A percentile compares a stretch with the other conserved stretches of the same genome.
phyloP scores from a whole-genome alignment of 2,113 vertebrate species.

The Abramis brama region DNA sequence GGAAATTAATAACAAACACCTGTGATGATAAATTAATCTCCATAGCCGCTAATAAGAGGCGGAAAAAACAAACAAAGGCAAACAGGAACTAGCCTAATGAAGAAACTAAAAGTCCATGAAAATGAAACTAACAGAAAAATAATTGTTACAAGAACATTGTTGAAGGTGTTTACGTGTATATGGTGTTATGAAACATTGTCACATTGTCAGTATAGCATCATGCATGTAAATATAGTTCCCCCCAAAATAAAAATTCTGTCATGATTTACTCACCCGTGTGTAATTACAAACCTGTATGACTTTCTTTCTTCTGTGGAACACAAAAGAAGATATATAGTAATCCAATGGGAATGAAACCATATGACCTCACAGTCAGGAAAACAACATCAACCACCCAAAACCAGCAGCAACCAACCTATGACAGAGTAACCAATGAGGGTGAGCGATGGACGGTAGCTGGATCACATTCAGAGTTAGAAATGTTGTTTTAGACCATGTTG shows the following conservation, averaged over 20 bases:
- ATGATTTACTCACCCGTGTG: neutral
- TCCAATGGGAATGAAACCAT: neutral
- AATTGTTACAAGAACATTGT: neutral
- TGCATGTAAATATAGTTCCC: neutral
- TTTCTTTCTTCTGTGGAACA: neutral
- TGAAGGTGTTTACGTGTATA: neutral
- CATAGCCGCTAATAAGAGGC: too few species aligned
- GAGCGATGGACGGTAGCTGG: neutral
- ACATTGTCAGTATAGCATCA: neutral
- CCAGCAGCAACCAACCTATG: neutral
- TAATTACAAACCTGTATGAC: neutral
- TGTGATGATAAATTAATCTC: too few species aligned
- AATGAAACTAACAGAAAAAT: too few species aligned
- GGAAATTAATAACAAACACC: too few species aligned
- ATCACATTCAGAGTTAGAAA: neutral
- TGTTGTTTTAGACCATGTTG: neutral
- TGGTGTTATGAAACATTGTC: neutral
- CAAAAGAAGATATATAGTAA: neutral
- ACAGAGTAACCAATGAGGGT: neutral
- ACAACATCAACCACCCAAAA: neutral
- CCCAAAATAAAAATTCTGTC: neutral
- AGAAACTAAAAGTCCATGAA: too few species aligned
- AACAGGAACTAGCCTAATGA: too few species aligned
- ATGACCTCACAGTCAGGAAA: neutral
- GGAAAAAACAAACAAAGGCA: too few species aligned